Evolutionary conservation across 2,113 vertebrate genomes (phyloP).

Genomic region (Thymallus thymallus): DNA sequence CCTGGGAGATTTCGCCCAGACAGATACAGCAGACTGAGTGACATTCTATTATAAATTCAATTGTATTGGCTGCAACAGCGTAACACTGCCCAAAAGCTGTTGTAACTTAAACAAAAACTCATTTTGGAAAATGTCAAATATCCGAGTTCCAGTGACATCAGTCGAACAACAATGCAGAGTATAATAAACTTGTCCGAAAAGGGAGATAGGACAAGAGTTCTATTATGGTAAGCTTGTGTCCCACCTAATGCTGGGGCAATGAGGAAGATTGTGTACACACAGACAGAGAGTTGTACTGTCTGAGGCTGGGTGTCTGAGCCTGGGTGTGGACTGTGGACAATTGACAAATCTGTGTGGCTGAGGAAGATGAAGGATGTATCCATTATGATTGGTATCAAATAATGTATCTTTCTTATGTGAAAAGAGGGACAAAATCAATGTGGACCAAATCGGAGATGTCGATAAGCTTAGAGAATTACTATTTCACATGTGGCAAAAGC

Average conservation of each 20-base stretch:
- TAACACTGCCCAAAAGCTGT: conserved; percentile 30
- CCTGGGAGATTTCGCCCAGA: conserved; percentile 13
- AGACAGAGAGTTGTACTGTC: not conserved
- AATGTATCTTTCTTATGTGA: conserved; percentile 56
- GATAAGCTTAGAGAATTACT: conserved; percentile 38
- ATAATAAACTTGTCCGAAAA: conserved; percentile 18
- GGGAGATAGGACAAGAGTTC: no score
- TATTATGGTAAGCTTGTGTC: conserved; percentile 35
- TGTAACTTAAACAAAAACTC: conserved; percentile 39
- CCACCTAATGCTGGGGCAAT: not conserved
- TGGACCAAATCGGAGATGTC: conserved; percentile 25
- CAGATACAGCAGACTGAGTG: not conserved
- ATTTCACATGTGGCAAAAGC: conserved; percentile 3
- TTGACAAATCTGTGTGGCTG: conserved; percentile 33
- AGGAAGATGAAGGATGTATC: conserved; percentile 29
- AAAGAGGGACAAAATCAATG: conserved; percentile 53
- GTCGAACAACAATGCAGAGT: conserved; percentile 22
- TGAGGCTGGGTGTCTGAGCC: conserved; percentile 33
- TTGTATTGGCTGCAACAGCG: not conserved
- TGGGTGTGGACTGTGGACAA: conserved; percentile 9
- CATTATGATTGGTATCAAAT: conserved; percentile 56
- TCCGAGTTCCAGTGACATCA: not conserved
- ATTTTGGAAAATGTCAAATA: conserved; percentile 50
- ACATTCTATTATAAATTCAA: conserved; percentile 4
- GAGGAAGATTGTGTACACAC: no score